phyloP scores from a whole-genome alignment of 1,140 invertebrate genomes.

The Drosophila triauraria region DNA sequence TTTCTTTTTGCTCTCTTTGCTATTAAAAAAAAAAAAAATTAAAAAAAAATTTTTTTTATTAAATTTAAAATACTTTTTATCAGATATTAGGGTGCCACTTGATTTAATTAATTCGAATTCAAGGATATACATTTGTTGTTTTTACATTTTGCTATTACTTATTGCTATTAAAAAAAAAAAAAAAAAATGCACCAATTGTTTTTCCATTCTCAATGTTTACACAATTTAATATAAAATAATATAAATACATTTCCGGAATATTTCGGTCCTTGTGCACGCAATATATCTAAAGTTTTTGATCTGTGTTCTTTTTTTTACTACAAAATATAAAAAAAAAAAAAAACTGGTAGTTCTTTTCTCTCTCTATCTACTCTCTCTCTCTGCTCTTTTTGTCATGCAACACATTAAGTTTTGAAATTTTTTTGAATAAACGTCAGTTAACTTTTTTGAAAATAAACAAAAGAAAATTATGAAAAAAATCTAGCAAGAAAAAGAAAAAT shows the following conservation, averaged over 20 bases:
- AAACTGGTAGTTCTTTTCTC: conserved; percentile 37
- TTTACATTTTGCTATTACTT: conserved; percentile 49
- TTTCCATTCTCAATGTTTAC: conserved; percentile 50
- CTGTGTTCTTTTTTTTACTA: conserved; percentile 42
- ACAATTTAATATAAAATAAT: conserved; percentile 19
- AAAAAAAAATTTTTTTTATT: too few species aligned
- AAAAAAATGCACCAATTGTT: conserved; percentile 50
- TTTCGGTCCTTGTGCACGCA: conserved; percentile 79
- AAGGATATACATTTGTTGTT: conserved; percentile 25
- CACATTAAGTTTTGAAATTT: conserved; percentile 30
- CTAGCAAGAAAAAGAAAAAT: not conserved
- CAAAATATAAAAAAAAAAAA: conserved; percentile 22
- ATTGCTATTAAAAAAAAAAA: not conserved
- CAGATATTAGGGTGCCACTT: conserved; percentile 21
- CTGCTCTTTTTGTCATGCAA: conserved; percentile 35
- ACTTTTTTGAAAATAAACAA: too few species aligned
- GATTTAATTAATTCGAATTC: conserved; percentile 1
- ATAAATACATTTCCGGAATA: conserved; percentile 37
- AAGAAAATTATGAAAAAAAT: not conserved
- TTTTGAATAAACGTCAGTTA: too few species aligned
- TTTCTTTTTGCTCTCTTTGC: too few species aligned
- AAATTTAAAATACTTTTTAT: not conserved
- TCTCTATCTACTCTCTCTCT: conserved; percentile 29
- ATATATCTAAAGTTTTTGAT: conserved; percentile 64
- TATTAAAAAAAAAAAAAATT: too few species aligned